Percentiles rank a stretch among this genome's conserved stretches.
These are phyloP conservation scores for Triplophysa bombifrons DNA, from an alignment of 2,797 vertebrate species.

Conservation along the genomic window DNA sequence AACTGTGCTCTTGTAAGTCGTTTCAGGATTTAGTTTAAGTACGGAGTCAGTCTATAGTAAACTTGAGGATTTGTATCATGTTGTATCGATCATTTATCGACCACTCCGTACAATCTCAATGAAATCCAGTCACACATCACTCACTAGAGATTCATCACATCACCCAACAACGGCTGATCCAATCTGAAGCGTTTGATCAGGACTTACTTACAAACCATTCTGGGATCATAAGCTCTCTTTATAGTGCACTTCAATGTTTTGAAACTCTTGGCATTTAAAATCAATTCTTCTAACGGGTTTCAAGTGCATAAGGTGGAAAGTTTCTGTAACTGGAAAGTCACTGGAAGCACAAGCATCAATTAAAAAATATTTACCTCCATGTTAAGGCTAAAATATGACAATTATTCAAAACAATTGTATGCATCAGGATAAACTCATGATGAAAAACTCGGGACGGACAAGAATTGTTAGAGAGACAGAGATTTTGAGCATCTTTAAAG, in stretches of 20 bases:
- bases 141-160: neutral
- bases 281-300: too few species aligned
- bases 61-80: neutral
- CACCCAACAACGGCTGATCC: neutral
- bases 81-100: slow-evolving; percentile 10
- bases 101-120: neutral
- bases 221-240: neutral
- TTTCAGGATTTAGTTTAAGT: neutral
- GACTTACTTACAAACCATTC: neutral
- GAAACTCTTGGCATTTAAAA: too few species aligned
- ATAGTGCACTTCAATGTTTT: neutral
- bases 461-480: too few species aligned
- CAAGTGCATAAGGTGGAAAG: neutral
- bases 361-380: neutral
- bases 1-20: neutral
- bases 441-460: too few species aligned
- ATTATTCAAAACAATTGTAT: too few species aligned
- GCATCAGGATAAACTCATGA: too few species aligned
- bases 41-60: neutral
- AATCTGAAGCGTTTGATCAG: neutral
- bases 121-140: neutral
- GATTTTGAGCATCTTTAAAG: too few species aligned
- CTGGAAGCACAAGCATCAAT: neutral
- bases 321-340: too few species aligned
- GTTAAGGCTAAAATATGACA: too few species aligned